Base-by-base conservation (phyloP, 2,113 vertebrate species). In the Colius striatus region DNA sequence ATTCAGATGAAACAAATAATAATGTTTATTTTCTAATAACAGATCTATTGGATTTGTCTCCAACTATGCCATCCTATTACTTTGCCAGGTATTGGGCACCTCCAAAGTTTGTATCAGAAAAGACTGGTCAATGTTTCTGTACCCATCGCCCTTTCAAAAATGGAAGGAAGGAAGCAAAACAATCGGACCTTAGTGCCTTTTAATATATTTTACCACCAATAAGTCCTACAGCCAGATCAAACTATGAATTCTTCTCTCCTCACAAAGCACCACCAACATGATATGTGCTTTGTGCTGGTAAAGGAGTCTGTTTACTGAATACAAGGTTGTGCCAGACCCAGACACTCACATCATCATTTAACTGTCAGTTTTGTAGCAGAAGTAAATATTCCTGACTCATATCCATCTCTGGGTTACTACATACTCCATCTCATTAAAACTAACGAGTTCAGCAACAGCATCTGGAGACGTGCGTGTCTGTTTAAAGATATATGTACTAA, bases 201-300 rank as follows among this genome's bases (percentile, higher is more conserved):
- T 48, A 66, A 66, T 8, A 50, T 34, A 54, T 48, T 72, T 73
- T 26, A 62, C 9, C 34, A 43, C 48, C 47, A 43, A 68, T 57
- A 34, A 36, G 45, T 60, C 43, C 57, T 66, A 36, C 27, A 78
- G 32, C 11, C 34, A 84, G 30, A 55, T 18, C 29, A 67, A 34
- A 66, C 7, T 18, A 14, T 20, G 16, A 76, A n/a, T 27, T 36
- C 19, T 76, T 71, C 45, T 41, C 38, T 66, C 60, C 25, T 32
- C 47, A 21, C 1, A 1, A 65, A 57, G 14, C 6, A 0, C 30
- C 4, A 3, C 25, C 41, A 61, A 17, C 12, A 6, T 5, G 13
- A 43, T 10, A 20, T 51, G 30, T 27, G 30, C 11, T 73, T 73
- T 41, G 26, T 2, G 26, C 25, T 55, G 47, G 15, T 43, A 54